These are phyloP conservation scores for Lycaon pictus DNA, from an alignment of 2,113 vertebrate species.

Conservation along the genomic window DNA sequence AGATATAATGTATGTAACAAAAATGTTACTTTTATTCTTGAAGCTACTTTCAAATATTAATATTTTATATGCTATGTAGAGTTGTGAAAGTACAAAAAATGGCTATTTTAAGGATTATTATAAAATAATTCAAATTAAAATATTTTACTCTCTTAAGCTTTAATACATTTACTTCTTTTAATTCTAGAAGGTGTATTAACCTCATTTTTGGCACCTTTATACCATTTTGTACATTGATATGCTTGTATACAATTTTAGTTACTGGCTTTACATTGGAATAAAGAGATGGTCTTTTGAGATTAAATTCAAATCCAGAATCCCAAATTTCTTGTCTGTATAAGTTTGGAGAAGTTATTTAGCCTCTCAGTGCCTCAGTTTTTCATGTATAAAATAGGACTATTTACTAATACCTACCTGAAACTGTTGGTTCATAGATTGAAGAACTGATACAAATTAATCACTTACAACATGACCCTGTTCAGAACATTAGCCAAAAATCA, in stretches of 20 bases:
- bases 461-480: neutral
- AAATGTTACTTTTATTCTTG: neutral
- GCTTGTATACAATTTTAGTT: neutral
- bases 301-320: neutral
- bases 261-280: neutral
- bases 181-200: neutral
- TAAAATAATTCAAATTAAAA: neutral
- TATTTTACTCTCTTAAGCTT: neutral
- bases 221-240: neutral
- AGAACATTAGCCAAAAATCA: neutral
- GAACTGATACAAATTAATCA: neutral
- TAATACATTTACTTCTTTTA: neutral
- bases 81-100: neutral
- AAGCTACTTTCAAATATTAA: neutral
- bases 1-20: neutral
- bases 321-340: neutral
- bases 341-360: neutral
- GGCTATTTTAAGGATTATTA: neutral
- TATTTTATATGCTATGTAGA: neutral
- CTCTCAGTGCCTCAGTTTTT: neutral
- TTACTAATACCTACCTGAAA: neutral
- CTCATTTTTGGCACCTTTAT: neutral
- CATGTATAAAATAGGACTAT: neutral
- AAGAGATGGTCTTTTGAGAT: neutral
- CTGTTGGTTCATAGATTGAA: neutral